phyloP scores from a whole-genome alignment of 2,797 vertebrate species.

The Darevskia mixta region DNA sequence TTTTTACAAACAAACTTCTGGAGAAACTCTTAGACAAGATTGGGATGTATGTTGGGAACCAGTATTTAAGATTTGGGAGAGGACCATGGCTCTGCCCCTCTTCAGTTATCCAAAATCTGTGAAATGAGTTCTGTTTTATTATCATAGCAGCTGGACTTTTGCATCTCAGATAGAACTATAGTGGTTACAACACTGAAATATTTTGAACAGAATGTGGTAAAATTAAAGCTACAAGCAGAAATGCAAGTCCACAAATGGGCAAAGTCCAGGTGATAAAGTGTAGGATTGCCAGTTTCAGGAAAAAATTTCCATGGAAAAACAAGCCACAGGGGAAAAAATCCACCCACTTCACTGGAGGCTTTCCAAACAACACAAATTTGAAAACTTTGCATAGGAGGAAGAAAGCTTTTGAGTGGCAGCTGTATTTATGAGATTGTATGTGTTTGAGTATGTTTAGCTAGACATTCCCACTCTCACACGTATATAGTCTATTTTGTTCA shows the following conservation, averaged over 20 bases:
- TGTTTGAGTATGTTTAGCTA: slow-evolving; percentile 1
- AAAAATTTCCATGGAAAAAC: too few species aligned
- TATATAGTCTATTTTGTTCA: neutral
- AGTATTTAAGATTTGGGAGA: neutral
- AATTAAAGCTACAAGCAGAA: neutral
- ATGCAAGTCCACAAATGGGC: neutral
- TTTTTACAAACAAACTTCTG: slow-evolving; percentile 62
- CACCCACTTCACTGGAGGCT: too few species aligned
- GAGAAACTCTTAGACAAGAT: neutral
- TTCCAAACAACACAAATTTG: neutral
- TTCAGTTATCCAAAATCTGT: neutral
- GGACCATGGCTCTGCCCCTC: neutral
- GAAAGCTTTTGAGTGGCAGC: neutral
- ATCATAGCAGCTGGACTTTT: neutral
- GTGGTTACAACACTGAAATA: neutral
- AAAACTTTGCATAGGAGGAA: neutral
- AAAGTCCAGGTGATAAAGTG: neutral
- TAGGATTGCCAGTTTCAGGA: too few species aligned
- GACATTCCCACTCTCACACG: neutral
- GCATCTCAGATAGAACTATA: neutral
- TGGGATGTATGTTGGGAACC: neutral
- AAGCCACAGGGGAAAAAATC: too few species aligned
- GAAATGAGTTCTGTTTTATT: neutral
- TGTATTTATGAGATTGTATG: neutral
- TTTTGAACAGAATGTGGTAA: neutral